Evolutionary conservation across 1,140 invertebrate species (phyloP), one percentile per base, ranked within the genome.

Genomic region (Drepana arcuata): DNA sequence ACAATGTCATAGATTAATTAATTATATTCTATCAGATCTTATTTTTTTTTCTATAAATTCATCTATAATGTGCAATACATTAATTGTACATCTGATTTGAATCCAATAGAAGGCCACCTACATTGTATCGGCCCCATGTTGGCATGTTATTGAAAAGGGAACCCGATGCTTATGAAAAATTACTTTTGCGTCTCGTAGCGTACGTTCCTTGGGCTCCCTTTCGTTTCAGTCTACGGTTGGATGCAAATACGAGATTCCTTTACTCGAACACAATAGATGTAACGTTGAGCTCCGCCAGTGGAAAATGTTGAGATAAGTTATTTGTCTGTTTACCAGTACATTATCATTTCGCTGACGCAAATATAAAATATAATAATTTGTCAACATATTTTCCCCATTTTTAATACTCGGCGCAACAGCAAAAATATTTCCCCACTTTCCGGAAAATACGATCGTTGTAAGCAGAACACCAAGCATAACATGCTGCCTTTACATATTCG

Each of bases 211-310:
- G 44, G 41, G 32, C 50, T 39, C 47, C 51, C 53, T 34, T 46
- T 50, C 57, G 47, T 54, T 51, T 44, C 41, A 33, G 41, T 35
- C 33, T 46, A 56, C 55, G 52, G 41, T 61, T 42, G 46, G 57
- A 61, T 59, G 54, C 60, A 62, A 64, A 59, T 58, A 61, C 49
- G 50, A 64, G 54, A 68, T 64, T 64, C 58, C 60, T 64, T 45
- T 43, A 35, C 49, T 52, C 39, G 46, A 56, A 42, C 42, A 64
- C 57, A 68, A 61, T 67, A 56, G 51, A 52, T 45, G 51, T 54
- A 50, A 56, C 50, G 46, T 33, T 48, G 48, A 45, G 49, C 26
- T 54, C 48, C 43, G 41, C 46, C 50, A 40, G 42, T 62, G 48
- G 48, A 55, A 61, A 60, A 64, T 60, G 56, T 64, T 54, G 50